A percentile compares a stretch with the other conserved stretches of the same genome.
phyloP scores from a whole-genome alignment of 2,113 vertebrate genomes.

The Peucedramus taeniatus region DNA sequence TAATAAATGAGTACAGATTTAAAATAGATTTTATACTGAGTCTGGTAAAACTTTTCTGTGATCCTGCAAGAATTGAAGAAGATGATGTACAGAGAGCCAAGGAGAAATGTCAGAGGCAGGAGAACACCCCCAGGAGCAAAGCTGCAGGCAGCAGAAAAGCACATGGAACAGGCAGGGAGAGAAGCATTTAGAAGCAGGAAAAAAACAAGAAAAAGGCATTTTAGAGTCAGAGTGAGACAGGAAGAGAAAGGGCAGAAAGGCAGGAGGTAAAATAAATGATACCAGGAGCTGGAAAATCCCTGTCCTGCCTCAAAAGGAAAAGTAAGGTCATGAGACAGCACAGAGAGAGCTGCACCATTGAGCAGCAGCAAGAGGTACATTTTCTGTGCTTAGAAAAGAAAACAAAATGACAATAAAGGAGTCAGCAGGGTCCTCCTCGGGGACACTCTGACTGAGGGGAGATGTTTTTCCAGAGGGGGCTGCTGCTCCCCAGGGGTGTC shows the following conservation, averaged over 20 bases:
- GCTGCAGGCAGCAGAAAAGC: not conserved
- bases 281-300: slow-evolving; percentile 6
- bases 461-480: not conserved
- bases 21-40: not conserved
- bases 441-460: not conserved
- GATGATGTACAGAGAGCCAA: not conserved
- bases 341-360: not conserved
- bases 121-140: not conserved
- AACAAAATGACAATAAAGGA: too few relatives aligned
- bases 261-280: not conserved
- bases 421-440: not conserved
- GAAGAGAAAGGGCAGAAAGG: not conserved
- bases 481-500: not conserved
- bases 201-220: not conserved
- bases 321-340: not conserved
- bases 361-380: not conserved
- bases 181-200: not conserved
- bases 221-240: not conserved
- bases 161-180: not conserved
- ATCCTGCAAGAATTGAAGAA: not conserved
- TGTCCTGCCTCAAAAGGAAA: not conserved
- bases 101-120: not conserved
- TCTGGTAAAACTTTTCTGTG: not conserved
- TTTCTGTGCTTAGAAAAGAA: not conserved
- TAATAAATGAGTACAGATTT: not conserved